Conservation (phyloP, 2,797 vertebrate species). For the Micromesistius poutassou region DNA sequence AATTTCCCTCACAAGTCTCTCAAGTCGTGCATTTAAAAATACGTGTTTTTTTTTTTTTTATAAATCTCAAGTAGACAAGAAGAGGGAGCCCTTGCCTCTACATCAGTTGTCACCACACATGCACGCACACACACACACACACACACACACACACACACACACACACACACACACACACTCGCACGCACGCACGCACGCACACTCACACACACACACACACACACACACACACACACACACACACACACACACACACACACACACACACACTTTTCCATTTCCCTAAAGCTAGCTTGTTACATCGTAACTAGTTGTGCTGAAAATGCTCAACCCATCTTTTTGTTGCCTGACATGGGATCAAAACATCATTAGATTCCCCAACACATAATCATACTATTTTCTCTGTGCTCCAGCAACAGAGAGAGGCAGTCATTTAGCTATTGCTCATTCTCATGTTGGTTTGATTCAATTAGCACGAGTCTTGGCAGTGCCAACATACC, state of each 20-base stretch:
- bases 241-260: constrained; percentile 4
- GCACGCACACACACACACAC: neutral
- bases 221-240: constrained; percentile 7
- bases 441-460: constrained; percentile 44
- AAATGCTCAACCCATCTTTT: constrained; percentile 14
- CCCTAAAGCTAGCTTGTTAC: neutral
- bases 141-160: neutral
- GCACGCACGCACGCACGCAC: constrained; percentile 4
- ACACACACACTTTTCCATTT: constrained; percentile 5
- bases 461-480: constrained; percentile 55
- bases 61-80: constrained; percentile 57
- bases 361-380: constrained; percentile 24
- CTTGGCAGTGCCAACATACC: constrained; percentile 38
- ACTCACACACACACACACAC: neutral
- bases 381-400: constrained; percentile 14
- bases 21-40: neutral
- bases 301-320: neutral
- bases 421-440: constrained; percentile 35
- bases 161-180: constrained; percentile 6
- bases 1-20: neutral
- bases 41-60: neutral
- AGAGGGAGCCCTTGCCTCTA: constrained; percentile 66
- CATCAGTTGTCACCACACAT: constrained; percentile 27
- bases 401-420: constrained; percentile 24
- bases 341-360: constrained; percentile 25